Evolutionary conservation across 2,888 invertebrate genomes (phyloP), one percentile per base, ranked within the genome.

Genomic region (Keiferia lycopersicella): DNA sequence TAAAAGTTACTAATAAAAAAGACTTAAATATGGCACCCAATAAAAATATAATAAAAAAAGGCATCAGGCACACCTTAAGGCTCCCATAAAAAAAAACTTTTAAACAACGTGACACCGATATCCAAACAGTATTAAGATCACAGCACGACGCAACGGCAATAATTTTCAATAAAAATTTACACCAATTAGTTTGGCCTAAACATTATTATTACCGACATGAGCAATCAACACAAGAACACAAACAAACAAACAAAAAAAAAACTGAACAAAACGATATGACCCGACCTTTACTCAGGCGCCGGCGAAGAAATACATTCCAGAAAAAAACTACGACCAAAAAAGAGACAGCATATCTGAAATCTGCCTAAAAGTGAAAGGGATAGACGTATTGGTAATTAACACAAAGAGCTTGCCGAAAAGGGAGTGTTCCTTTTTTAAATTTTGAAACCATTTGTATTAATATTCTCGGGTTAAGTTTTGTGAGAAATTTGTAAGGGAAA

Each of bases 131-230:
- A 38, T 60, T 59, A 62, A 65, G 56, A 62, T 64, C 53, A 30
- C 41, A 60, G 8, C 41, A 63, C 48, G 12, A 60, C 11, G 20
- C 38, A 62, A 60, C 51, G 61, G 60, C 48, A 65, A 41, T 59
- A 88, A 83, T 81, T 87, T 88, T 85, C 81, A 91, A 90, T 89
- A 87, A 86, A 87, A 86, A 82, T 86, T 84, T 87, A 87, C 86
- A 88, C 84, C 88, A 89, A 91, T 91, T 90, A 89, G 88, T 83
- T 79, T 74, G 68, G 71, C 76, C 77, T 87, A 89, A 90, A 88
- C 87, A 87, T 88, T 88, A 82, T 91, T 88, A 90, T 91, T 87
- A 90, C 78, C 70, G 76, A 75, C 81, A 76, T 73, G 76, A 80
- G 80, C 84, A 87, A 89, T 88, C 89, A 87, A 82, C 86, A 75